Base-by-base conservation (phyloP, 2,888 invertebrate species). In the Erannis defoliaria region DNA sequence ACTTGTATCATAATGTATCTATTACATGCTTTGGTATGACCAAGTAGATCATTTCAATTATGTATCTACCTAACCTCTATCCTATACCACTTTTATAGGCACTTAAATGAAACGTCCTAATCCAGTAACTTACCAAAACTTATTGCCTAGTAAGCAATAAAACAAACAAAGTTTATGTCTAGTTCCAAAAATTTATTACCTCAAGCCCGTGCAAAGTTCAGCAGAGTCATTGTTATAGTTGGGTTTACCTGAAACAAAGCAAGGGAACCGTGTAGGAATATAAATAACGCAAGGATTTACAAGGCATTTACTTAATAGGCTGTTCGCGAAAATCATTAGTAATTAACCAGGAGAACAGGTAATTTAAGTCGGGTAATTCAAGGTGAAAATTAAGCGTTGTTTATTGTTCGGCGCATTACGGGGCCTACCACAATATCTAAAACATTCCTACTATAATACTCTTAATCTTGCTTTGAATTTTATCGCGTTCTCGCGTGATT, bases 321-420 rank as follows among this genome's bases (percentile, higher is more conserved):
- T 51, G 58, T 61, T 63, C 38, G 40, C 50, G 42, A 59, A 58
- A 68, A 66, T 61, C 62, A 68, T 61, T 57, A 38, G 63, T 56
- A 66, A 66, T 66, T 66, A 66, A 53, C 53, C 55, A 31, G 46
- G 16, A 40, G 37, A 57, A 43, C 29, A 21, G 42, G 59, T 46
- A 58, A 61, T 58, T 50, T 61, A 43, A 55, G 46, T 19, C 16
- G 45, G 35, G 53, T 58, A 46, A 63, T 58, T 63, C 42, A 45
- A 55, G 46, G 49, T 37, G 56, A 37, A 57, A 58, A 55, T 54
- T 55, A 54, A 61, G 40, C 55, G 45, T 64, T 59, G 53, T 37
- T 45, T 58, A 58, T 45, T 5, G 31, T 26, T 19, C 5, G 26
- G 21, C 5, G 19, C n/a, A 46, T 29, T 18, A 18, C 2, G 12